Evolutionary conservation across 2,888 invertebrate species (phyloP), one percentile per base, ranked within the genome.

Genomic region (Hipparchia sbordonii): DNA sequence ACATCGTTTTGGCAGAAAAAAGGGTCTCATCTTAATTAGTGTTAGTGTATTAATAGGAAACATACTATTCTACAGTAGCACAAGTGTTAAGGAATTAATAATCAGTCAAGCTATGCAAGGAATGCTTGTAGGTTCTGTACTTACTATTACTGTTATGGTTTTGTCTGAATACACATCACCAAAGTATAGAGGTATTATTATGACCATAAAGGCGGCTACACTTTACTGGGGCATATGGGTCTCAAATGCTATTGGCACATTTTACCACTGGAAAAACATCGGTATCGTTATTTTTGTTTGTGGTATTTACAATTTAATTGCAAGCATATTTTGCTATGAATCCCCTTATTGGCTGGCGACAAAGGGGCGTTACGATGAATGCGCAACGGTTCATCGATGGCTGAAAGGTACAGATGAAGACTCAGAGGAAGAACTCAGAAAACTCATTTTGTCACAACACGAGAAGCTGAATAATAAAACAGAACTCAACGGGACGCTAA

Each of bases 161-260:
- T 48, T 76, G 54, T 73, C 74, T 8, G 77, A 77, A 68, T 78
- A 77, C 57, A 72, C 76, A 0, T 77, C 78, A 9, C 73, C 75
- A 4, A 67, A 72, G 51, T 76, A 77, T 52, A 63, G 78, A 54
- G 78, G 78, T 13, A 39, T 78, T 51, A 75, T 79, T 67, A 23
- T 78, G 45, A 74, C 76, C 4, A 33, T 74, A 1, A 79, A 78
- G 67, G 71, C 75, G 1, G 78, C 77, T 8, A 71, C 71, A 1
- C 73, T 74, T 39, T 74, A 70, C 13, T 78, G 77, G 76, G 78
- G 78, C 2, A 56, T 79, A 9, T 78, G 78, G 79, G 61, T 74
- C 2, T 60, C 78, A 2, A 79, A 77, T 59, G 77, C 77, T 2
- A 74, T 80, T 6, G 82, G 80, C 0, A 80, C 81, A 0, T 80